Base-by-base conservation (phyloP, 64 coral and sea anemone species). In the Platygyra sinensis region DNA sequence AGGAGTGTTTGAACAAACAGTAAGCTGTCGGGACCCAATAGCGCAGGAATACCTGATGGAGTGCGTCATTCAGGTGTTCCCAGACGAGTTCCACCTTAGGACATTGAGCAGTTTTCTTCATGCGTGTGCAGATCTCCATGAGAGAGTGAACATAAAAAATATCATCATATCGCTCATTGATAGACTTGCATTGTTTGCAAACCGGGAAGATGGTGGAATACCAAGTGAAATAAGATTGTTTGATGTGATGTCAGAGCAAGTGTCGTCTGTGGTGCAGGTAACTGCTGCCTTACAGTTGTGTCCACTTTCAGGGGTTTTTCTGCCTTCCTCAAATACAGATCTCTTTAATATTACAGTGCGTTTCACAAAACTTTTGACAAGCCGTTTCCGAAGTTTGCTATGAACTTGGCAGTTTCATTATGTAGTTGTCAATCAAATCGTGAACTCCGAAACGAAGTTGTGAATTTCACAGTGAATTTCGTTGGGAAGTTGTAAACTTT, bases 1-100 rank as follows among this genome's bases (percentile, higher is more conserved):
- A 60, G 90, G 90, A 50, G 81, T 91, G 9, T 76, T 91, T 83
- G 90, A 91, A 76, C 90, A 91, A 77, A 91, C 81, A 65, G 81
- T 91, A 10, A 91, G 82, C 60, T 91, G 90, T 36, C 67, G 85
- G 76, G 96, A 98, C 73, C 77, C 96, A 83, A 98, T 98, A 62
- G 96, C 96, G 61, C 96, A 98, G 93, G 96, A 98, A 90, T 98
- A 98, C 51, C 88, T 98, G 15, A 98, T 98, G 96, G 96, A 98
- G 73, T 98, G 96, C 30, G 95, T 98, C 15, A 98, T 98, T 51
- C 96, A 98, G 79, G 97, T 99, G 24, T 99, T 99, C 78, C 97
- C 97, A 57, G 97, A 99, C 72, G 97, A 99, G 62, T 99, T 95
- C 80, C 97, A 99, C 73, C 91, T 99, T 5, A 89, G 95, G 64